Conservation (phyloP, 2,888 invertebrate genomes). For the Chrysomela aeneicollis region DNA sequence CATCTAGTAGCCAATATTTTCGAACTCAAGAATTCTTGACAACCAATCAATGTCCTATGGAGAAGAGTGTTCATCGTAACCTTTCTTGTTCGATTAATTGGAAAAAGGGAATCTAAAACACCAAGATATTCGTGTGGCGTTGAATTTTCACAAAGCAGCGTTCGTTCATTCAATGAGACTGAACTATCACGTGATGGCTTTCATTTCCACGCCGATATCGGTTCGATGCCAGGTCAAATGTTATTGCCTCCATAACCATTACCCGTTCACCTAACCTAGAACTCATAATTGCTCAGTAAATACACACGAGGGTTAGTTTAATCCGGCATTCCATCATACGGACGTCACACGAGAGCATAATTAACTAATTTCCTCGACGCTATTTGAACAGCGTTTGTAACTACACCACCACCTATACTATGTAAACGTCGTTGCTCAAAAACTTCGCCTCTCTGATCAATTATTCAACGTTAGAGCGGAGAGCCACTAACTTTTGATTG, state of each 20-base stretch:
- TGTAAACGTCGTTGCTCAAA: constrained; percentile 31
- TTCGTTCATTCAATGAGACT: too few relatives aligned
- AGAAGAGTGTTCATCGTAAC: too few relatives aligned
- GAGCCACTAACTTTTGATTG: constrained; percentile 48
- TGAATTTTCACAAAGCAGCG: too few relatives aligned
- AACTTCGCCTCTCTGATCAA: constrained; percentile 46
- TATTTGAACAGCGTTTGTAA: constrained; percentile 52
- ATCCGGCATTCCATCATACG: constrained; percentile 43
- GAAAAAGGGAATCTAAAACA: too few relatives aligned
- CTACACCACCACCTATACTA: constrained; percentile 49
- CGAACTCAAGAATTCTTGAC: too few relatives aligned
- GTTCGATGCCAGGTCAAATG: constrained; percentile 1
- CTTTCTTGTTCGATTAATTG: too few relatives aligned
- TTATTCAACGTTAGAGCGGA: constrained; percentile 50
- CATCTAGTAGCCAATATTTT: too few relatives aligned
- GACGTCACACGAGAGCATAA: constrained; percentile 47
- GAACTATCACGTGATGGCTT: neutral
- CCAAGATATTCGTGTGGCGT: too few relatives aligned
- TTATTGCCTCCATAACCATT: constrained; percentile 17
- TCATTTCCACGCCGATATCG: neutral
- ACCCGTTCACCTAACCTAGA: constrained; percentile 25
- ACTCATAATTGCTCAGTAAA: constrained; percentile 46
- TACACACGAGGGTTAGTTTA: constrained; percentile 49
- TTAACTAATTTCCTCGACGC: constrained; percentile 51
- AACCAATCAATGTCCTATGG: too few relatives aligned